Evolutionary conservation across 2,888 invertebrate species (phyloP).

Genomic region (Dasypolia templi): DNA sequence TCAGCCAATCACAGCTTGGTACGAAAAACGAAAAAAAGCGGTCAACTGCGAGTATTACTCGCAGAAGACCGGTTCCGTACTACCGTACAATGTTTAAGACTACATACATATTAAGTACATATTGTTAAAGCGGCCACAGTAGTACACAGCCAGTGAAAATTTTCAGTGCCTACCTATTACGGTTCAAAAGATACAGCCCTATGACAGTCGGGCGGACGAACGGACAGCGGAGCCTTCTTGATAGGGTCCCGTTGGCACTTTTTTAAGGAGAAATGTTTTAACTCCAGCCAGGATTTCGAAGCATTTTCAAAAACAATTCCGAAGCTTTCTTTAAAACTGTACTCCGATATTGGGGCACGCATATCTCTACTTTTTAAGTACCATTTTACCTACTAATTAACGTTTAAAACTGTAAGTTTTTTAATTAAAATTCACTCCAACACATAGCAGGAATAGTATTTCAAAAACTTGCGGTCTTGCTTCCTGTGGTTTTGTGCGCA

Average conservation of each 20-base stretch:
- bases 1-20: background rate
- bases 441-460: constrained; percentile 14
- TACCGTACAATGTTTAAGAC: background rate
- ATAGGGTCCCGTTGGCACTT: background rate
- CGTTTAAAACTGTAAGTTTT: constrained; percentile 22
- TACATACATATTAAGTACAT: background rate
- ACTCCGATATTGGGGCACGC: constrained; percentile 1
- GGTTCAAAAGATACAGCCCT: background rate
- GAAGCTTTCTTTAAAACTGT: constrained; percentile 8
- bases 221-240: background rate
- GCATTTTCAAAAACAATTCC: constrained; percentile 14
- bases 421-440: constrained; percentile 32
- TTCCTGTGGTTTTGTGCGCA: background rate
- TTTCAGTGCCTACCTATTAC: background rate
- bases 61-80: too few species aligned
- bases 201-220: background rate
- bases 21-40: background rate
- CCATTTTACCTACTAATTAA: constrained; percentile 19
- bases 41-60: background rate
- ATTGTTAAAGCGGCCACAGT: background rate
- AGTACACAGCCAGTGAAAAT: background rate
- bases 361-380: constrained; percentile 28
- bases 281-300: background rate
- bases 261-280: background rate
- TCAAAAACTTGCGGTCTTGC: constrained; percentile 16